Evolutionary conservation across 2,113 vertebrate species (phyloP), one percentile per base, ranked within the genome.

Genomic region (Triplophysa rosa): DNA sequence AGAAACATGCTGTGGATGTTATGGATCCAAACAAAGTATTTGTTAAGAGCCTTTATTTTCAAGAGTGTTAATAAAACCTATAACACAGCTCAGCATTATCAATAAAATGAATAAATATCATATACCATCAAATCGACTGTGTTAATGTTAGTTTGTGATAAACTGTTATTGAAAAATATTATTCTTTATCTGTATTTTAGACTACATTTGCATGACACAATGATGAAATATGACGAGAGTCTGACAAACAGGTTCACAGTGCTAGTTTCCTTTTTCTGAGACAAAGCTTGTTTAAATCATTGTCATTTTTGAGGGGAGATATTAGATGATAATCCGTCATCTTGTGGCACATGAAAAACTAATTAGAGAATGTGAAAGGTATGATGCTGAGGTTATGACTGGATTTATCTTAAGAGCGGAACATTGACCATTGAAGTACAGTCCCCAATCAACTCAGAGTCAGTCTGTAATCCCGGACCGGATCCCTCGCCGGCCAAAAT

Each of bases 401-500:
- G 64, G 80, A 76, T 81, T 81, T 68, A 61, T 58, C 54, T 63
- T 76, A 81, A 81, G 80, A 81, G 71, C 61, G 59, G 40, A 61
- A 37, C 68, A 42, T 54, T 73, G 78, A 33, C 69, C 66, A 79
- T 63, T 69, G 67, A 67, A 69, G 45, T 42, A 62, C 49, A 64
- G 78, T 79, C 67, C 73, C 67, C 49, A 77, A 80, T 80, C 69
- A 70, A 40, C 40, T 19, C 26, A 52, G 64, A 77, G 59, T 52
- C 65, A 47, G 3, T 37, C 47, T 56, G 68, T 82, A 63, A 69
- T 24, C 24, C 9, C 5, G 65, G 23, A 58, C 21, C 9, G 23
- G 23, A 74, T 29, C 72, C 24, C 58, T 74, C 71, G 10, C 47
- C 16, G 1, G 58, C 23, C 59, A 49, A 63, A 63, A 63, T 63